Conservation (phyloP, 2,113 vertebrate species). For the Trinectes maculatus region DNA sequence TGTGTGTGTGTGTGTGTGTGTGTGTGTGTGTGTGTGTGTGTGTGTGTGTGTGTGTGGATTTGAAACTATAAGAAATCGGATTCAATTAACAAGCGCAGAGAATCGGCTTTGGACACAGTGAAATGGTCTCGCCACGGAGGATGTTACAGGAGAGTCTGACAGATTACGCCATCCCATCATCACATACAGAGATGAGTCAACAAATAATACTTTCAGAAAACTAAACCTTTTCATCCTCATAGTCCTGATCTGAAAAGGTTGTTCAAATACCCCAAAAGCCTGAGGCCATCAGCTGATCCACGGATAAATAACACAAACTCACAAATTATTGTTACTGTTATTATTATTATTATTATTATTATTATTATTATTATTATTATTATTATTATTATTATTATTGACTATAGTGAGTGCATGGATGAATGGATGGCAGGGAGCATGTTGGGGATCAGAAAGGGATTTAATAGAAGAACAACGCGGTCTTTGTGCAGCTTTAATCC, state of each 20-base stretch:
- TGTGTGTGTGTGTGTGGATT: constrained; percentile 71
- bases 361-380: constrained; percentile 46
- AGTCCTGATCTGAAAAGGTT: no score
- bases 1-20: constrained; percentile 67
- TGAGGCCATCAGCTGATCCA: no score
- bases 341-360: constrained; percentile 28
- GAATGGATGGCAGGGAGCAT: constrained; percentile 63
- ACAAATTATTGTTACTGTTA: neutral
- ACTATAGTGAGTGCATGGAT: constrained; percentile 35
- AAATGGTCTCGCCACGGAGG: constrained; percentile 67
- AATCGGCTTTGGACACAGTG: constrained; percentile 84
- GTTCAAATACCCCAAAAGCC: no score
- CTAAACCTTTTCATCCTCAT: no score
- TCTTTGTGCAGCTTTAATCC: constrained; percentile 83
- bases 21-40: constrained; percentile 41
- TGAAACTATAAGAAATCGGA: constrained; percentile 86
- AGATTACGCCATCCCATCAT: no score
- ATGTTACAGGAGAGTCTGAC: constrained; percentile 47
- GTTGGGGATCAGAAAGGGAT: constrained; percentile 79
- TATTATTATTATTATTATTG: constrained; percentile 46
- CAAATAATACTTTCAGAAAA: no score
- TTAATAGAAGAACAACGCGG: constrained; percentile 78
- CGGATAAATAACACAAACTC: neutral
- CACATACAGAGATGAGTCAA: no score
- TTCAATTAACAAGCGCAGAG: constrained; percentile 85